Conservation (phyloP, 1,140 invertebrate species). For the Arion vulgaris region DNA sequence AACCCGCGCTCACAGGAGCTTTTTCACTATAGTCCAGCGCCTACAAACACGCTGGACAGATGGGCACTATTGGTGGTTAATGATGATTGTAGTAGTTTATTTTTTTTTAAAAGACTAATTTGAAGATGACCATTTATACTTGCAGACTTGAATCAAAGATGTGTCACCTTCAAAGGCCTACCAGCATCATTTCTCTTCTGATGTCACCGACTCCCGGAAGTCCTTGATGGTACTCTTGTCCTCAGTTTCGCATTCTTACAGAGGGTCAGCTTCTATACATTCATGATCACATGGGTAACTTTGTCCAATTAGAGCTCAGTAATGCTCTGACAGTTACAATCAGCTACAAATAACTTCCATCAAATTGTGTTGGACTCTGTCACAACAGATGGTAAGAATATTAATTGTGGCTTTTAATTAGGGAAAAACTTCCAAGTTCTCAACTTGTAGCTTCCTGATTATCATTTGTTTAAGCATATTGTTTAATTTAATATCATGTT, state of each 20-base stretch:
- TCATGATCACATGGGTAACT: conserved; percentile 94
- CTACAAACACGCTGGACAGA: no score
- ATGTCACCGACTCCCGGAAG: conserved; percentile 83
- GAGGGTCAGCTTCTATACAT: conserved; percentile 87
- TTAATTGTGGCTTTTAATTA: background rate
- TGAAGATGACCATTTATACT: conserved; percentile 54
- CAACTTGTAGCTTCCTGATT: no score
- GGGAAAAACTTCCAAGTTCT: no score
- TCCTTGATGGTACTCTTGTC: conserved; percentile 84
- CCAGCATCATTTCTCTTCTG: conserved; percentile 78
- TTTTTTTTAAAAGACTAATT: no score
- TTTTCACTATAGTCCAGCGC: no score
- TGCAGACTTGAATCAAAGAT: conserved; percentile 91
- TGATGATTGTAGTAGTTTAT: no score
- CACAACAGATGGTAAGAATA: conserved; percentile 27
- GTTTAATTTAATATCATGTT: no score
- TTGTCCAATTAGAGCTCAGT: conserved; percentile 89
- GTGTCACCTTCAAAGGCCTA: conserved; percentile 87
- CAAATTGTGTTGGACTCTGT: conserved; percentile 49
- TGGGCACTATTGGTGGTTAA: no score
- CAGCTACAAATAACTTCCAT: conserved; percentile 56
- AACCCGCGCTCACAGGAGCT: no score
- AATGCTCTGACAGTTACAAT: conserved; percentile 75
- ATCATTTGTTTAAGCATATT: no score
- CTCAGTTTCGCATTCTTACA: conserved; percentile 88